These are phyloP conservation scores for Tineola bisselliella DNA, from an alignment of 2,888 invertebrate genomes.

Conservation along the genomic window DNA sequence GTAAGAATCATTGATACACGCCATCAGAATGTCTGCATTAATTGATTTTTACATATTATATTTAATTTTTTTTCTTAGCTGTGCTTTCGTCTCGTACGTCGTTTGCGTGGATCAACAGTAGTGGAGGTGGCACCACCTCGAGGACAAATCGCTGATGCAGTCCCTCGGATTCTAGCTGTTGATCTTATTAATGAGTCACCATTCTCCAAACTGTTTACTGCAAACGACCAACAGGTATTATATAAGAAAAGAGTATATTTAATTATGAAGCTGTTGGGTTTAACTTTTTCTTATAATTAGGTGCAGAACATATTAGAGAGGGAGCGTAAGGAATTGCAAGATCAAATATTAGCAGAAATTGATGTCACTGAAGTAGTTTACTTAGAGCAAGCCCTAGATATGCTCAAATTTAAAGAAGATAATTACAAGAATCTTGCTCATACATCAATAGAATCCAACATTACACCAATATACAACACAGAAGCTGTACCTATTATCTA, in stretches of 20 bases:
- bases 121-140: conserved; percentile 70
- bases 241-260: background rate
- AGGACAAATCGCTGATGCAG: conserved; percentile 59
- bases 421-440: conserved; percentile 26
- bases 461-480: conserved; percentile 16
- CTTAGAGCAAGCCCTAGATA: conserved; percentile 82
- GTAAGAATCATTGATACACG: conserved; percentile 23
- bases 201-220: conserved; percentile 82
- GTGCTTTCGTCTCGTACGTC: conserved; percentile 83
- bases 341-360: conserved; percentile 73
- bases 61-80: conserved; percentile 27
- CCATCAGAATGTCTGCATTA: background rate
- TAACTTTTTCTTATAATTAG: conserved; percentile 33
- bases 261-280: background rate
- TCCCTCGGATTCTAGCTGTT: conserved; percentile 36
- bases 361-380: conserved; percentile 86
- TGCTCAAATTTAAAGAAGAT: conserved; percentile 68
- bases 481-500: conserved; percentile 31
- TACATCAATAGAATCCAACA: background rate
- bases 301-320: conserved; percentile 76
- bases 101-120: conserved; percentile 75
- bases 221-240: conserved; percentile 72
- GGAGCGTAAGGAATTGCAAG: conserved; percentile 75
- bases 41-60: background rate
- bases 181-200: conserved; percentile 58